A percentile compares a stretch with the other conserved stretches of the same genome.
Evolutionary conservation across 1,140 invertebrate genomes (phyloP).

Genomic region (Cotesia typhae): DNA sequence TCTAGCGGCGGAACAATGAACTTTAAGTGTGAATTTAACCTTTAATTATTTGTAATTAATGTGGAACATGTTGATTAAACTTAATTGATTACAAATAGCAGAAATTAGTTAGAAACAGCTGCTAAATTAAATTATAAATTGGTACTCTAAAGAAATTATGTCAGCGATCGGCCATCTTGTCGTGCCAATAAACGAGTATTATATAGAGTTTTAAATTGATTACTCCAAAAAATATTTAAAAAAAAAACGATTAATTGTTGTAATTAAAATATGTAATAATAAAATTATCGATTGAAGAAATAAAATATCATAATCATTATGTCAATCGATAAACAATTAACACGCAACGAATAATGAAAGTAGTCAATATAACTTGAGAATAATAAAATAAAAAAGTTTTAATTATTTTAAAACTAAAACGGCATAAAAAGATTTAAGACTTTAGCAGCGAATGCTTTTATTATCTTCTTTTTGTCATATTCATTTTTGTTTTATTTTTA

Average conservation of each 20-base stretch:
- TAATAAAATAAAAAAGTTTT: constrained; percentile 21
- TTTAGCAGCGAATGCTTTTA: no score
- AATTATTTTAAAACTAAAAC: constrained; percentile 1
- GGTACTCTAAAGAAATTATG: constrained; percentile 21
- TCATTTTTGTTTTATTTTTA: constrained; percentile 13
- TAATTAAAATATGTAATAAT: background rate
- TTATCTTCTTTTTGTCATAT: background rate
- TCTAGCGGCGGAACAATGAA: background rate
- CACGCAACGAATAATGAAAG: constrained; percentile 57
- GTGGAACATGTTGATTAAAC: no score
- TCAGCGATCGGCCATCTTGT: constrained; percentile 39
- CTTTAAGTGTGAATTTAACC: background rate
- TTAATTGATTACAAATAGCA: background rate
- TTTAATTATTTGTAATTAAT: no score
- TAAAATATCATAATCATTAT: constrained; percentile 27
- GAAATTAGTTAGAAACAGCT: background rate
- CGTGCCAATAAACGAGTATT: constrained; percentile 42
- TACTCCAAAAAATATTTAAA: constrained; percentile 4
- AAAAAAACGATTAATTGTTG: background rate
- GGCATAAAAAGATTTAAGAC: no score
- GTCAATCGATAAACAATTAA: constrained; percentile 42
- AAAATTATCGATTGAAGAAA: constrained; percentile 7
- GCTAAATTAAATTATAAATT: constrained; percentile 1
- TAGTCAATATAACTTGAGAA: constrained; percentile 52
- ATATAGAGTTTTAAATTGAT: constrained; percentile 28